Conservation (phyloP, 2,113 vertebrate genomes). For the Amphiprion ocellaris region DNA sequence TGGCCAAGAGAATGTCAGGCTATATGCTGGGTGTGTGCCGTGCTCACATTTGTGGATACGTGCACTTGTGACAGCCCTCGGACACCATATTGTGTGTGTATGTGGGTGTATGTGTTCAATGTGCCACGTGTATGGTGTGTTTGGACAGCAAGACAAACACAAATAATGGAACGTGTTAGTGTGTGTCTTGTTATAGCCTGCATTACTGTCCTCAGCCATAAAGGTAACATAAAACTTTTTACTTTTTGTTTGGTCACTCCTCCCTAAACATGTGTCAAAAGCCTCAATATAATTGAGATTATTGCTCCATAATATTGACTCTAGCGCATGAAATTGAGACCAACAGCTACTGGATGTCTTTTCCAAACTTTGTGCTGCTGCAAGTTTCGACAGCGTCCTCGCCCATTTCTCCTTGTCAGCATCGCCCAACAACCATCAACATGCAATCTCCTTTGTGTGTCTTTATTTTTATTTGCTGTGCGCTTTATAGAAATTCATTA, state of each 20-base stretch:
- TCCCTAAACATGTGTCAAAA: constrained; percentile 16
- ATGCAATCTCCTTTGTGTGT: constrained; percentile 76
- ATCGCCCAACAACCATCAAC: constrained; percentile 75
- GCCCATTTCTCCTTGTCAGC: constrained; percentile 71
- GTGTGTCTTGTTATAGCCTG: constrained; percentile 43
- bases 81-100: constrained; percentile 48
- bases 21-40: constrained; percentile 68
- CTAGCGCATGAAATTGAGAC: constrained; percentile 2
- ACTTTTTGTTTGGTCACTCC: constrained; percentile 49
- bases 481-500: constrained; percentile 82
- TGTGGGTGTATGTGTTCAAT: constrained; percentile 52
- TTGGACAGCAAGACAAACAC: constrained; percentile 75
- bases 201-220: constrained; percentile 14
- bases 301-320: constrained; percentile 24
- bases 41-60: constrained; percentile 73
- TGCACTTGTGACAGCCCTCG: constrained; percentile 35
- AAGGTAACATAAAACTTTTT: constrained; percentile 18
- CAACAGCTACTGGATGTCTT: constrained; percentile 26
- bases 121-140: constrained; percentile 55
- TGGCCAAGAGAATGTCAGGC: constrained; percentile 61
- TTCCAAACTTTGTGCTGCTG: constrained; percentile 61
- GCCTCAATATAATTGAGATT: constrained; percentile 35
- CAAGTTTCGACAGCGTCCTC: constrained; percentile 70
- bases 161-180: constrained; percentile 52
- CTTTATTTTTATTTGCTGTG: constrained; percentile 82